Conservation (phyloP, 2,888 invertebrate genomes). For the Lamellibrachia columna region DNA sequence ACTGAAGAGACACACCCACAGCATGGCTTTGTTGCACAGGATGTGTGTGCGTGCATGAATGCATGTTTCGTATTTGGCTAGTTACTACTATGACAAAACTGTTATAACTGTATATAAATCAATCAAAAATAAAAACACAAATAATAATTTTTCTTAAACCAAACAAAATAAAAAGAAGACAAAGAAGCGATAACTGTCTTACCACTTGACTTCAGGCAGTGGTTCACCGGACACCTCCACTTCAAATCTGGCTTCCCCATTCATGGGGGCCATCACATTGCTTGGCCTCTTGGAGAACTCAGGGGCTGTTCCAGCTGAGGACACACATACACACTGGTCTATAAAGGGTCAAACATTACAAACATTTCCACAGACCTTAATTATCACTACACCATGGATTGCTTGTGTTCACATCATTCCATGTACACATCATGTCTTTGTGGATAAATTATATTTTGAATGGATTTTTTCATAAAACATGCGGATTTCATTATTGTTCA, state of each 20-base stretch:
- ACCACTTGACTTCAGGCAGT: constrained; percentile 48
- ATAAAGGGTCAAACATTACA: not conserved
- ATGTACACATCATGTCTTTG: not conserved
- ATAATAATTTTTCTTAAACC: too few species aligned
- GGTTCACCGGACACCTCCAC: constrained; percentile 48
- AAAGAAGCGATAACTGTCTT: not conserved
- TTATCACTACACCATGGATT: not conserved
- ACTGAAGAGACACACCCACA: not conserved
- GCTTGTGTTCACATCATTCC: not conserved
- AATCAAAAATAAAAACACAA: too few species aligned
- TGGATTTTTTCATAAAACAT: not conserved
- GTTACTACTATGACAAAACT: too few species aligned
- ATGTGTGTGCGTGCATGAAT: not conserved
- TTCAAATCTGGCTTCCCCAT: constrained; percentile 59
- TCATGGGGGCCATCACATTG: constrained; percentile 56
- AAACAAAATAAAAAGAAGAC: not conserved
- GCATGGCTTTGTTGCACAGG: not conserved
- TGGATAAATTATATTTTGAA: not conserved
- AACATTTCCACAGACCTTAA: not conserved
- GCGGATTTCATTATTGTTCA: not conserved
- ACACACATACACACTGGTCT: not conserved
- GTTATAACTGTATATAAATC: too few species aligned
- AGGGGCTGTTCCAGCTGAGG: constrained; percentile 83
- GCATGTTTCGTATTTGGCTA: not conserved
- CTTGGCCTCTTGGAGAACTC: constrained; percentile 75